A percentile compares a stretch with the other conserved stretches of the same genome.
Evolutionary conservation across 2,797 vertebrate genomes (phyloP).

Genomic region (Gallirallus australis): DNA sequence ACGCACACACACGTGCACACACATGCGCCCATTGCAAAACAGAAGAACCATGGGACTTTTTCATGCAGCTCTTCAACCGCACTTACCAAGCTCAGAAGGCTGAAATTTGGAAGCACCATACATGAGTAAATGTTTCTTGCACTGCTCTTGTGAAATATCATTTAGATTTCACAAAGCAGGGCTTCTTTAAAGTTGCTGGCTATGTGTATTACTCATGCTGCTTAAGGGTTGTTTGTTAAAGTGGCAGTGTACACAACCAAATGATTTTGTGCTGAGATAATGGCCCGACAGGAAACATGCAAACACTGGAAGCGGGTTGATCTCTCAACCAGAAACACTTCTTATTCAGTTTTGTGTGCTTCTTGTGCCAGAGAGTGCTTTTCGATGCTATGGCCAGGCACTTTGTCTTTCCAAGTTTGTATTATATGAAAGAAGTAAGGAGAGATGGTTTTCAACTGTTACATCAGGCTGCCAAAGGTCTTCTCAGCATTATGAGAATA

Average conservation of each 20-base stretch:
- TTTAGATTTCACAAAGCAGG: slow-evolving; percentile 31
- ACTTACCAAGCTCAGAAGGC: background rate
- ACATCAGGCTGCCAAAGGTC: background rate
- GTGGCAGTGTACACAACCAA: slow-evolving; percentile 25
- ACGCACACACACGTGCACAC: accelerated
- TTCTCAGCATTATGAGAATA: background rate
- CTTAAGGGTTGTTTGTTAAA: slow-evolving; percentile 41
- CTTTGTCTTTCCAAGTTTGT: background rate
- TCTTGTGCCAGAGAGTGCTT: background rate
- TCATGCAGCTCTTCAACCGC: background rate
- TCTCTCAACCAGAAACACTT: slow-evolving; percentile 23
- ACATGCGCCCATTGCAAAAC: background rate
- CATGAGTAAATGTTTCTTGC: slow-evolving; percentile 10
- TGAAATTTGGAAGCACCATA: slow-evolving; percentile 4
- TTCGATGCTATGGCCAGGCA: background rate
- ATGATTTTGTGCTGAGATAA: slow-evolving; percentile 56
- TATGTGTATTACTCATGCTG: background rate
- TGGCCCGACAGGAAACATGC: background rate
- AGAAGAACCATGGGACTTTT: background rate
- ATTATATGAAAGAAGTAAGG: background rate
- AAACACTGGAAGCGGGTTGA: background rate
- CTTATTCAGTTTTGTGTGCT: background rate
- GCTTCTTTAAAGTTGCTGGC: slow-evolving; percentile 28
- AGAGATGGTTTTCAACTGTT: background rate
- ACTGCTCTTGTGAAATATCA: background rate